phyloP scores from a whole-genome alignment of 2,888 invertebrate genomes.

The Caradrina clavipalpis region DNA sequence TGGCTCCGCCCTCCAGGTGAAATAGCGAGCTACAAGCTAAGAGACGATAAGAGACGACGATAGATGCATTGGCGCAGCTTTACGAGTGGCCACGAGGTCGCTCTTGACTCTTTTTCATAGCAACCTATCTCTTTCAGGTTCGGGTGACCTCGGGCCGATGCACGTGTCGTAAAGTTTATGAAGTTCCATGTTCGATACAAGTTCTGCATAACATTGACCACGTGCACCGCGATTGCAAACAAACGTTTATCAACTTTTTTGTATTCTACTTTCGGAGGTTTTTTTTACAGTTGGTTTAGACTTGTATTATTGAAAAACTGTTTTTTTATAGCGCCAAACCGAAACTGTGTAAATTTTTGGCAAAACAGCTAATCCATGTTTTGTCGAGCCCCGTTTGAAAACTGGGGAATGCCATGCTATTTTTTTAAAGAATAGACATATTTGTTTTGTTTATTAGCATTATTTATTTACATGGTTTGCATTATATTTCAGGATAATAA shows the following conservation, averaged over 20 bases:
- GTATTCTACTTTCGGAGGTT: background rate
- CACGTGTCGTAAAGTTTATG: conserved; percentile 52
- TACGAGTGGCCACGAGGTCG: conserved; percentile 43
- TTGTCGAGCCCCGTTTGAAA: background rate
- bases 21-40: conserved; percentile 12
- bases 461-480: too few relatives aligned
- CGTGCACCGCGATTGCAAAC: conserved; percentile 23
- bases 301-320: background rate
- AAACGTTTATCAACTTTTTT: conserved; percentile 33
- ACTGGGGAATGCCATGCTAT: too few relatives aligned
- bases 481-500: too few relatives aligned
- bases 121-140: conserved; percentile 28
- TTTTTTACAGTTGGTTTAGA: background rate
- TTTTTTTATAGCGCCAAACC: background rate
- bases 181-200: conserved; percentile 60
- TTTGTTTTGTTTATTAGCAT: too few relatives aligned
- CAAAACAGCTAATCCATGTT: background rate
- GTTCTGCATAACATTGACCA: conserved; percentile 45
- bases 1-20: conserved; percentile 31
- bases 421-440: too few relatives aligned
- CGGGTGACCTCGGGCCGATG: conserved; percentile 31
- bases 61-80: conserved; percentile 9
- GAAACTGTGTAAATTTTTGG: background rate
- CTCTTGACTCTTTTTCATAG: conserved; percentile 18
- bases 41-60: conserved; percentile 16